Conservation (phyloP, 2,797 vertebrate species). For the Poeciliopsis gracilis region DNA sequence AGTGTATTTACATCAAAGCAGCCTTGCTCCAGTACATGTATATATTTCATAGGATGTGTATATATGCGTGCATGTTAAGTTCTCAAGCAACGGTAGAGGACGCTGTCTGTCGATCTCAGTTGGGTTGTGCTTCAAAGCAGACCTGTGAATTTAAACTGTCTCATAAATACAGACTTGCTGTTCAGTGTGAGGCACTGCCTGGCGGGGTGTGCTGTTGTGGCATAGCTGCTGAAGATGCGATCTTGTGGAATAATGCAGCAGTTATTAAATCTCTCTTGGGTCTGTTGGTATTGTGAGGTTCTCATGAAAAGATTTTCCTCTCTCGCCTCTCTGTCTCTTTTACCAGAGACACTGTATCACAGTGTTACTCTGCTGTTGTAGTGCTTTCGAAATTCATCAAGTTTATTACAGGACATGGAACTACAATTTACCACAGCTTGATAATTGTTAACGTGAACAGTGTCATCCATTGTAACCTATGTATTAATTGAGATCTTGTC, state of each 20-base stretch:
- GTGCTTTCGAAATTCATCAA: conserved; percentile 6
- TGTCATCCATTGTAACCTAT: background rate
- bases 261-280: conserved; percentile 41
- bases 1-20: background rate
- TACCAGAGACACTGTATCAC: conserved; percentile 26
- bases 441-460: background rate
- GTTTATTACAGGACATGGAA: conserved; percentile 12
- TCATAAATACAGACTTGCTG: conserved; percentile 38
- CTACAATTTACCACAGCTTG: conserved; percentile 5
- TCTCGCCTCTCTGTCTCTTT: background rate
- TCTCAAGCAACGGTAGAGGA: conserved; percentile 49
- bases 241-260: conserved; percentile 52
- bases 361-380: conserved; percentile 2
- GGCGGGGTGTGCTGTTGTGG: conserved; percentile 26
- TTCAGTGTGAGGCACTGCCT: conserved; percentile 35
- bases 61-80: conserved; percentile 12
- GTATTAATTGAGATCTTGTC: background rate
- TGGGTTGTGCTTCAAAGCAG: conserved; percentile 17
- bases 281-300: conserved; percentile 30
- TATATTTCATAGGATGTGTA: background rate
- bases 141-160: conserved; percentile 41
- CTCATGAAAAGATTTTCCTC: conserved; percentile 23
- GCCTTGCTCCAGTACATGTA: background rate
- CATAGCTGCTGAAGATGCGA: conserved; percentile 36
- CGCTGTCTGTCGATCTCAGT: conserved; percentile 52